Conservation (phyloP, 2,888 invertebrate species). For the Lathronympha strigana region DNA sequence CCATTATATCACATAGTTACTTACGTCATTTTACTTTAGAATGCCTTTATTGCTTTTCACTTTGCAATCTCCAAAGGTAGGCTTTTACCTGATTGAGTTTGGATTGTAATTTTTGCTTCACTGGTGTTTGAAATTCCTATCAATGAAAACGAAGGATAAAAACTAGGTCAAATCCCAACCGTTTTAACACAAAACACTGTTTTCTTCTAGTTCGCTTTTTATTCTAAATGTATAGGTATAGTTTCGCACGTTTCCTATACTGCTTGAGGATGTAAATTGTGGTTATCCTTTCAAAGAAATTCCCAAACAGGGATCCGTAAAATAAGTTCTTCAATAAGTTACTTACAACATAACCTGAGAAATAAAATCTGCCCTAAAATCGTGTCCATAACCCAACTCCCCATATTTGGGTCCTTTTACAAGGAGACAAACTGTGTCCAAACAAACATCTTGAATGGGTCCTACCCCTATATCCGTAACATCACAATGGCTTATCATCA, state of each 20-base stretch:
- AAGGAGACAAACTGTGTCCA: conserved; percentile 25
- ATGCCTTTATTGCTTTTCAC: conserved; percentile 44
- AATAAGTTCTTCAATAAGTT: too few species aligned
- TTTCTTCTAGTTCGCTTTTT: too few species aligned
- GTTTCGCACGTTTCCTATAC: background rate
- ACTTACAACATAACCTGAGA: too few species aligned
- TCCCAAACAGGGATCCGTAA: too few species aligned
- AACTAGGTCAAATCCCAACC: background rate
- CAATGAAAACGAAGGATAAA: background rate
- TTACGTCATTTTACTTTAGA: background rate
- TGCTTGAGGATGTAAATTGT: too few species aligned
- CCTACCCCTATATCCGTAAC: conserved; percentile 6
- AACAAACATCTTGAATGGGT: conserved; percentile 27
- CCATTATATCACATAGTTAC: background rate
- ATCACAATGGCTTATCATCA: background rate
- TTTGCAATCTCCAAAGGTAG: conserved; percentile 57
- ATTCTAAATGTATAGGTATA: too few species aligned
- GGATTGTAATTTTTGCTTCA: conserved; percentile 40
- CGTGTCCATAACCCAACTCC: background rate
- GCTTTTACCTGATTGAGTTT: conserved; percentile 41
- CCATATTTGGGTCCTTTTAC: conserved; percentile 23
- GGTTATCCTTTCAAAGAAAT: too few species aligned
- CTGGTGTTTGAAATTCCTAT: conserved; percentile 3
- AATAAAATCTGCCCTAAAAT: background rate
- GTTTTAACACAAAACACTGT: background rate